Percentiles rank a stretch among this genome's conserved stretches.
Conservation (phyloP, 2,888 invertebrate genomes). For the Eupithecia subfuscata region DNA sequence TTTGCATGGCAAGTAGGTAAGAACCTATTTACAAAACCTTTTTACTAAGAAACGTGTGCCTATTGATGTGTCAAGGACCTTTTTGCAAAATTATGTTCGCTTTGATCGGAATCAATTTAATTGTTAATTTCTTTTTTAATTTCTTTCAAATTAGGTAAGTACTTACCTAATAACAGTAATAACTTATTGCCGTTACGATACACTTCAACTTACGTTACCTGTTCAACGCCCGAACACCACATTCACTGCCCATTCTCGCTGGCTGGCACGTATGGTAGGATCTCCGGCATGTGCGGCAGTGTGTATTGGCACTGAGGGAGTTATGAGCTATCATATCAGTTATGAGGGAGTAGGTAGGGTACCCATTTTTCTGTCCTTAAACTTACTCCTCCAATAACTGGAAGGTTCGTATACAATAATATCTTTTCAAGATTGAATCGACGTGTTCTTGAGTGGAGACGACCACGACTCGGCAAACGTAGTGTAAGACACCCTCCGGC, state of each 20-base stretch:
- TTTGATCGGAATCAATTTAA: background rate
- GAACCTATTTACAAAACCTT: slow-evolving; percentile 48
- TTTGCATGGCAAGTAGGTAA: slow-evolving; percentile 65
- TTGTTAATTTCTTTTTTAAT: background rate
- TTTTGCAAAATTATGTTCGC: background rate
- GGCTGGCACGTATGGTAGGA: background rate
- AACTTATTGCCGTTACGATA: background rate
- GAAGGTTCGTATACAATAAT: background rate
- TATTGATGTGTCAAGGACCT: background rate
- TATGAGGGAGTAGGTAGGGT: background rate
- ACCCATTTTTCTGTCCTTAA: background rate
- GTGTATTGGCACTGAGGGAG: background rate
- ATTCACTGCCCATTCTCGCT: background rate
- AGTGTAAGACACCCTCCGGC: too few relatives aligned
- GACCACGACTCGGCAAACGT: too few relatives aligned
- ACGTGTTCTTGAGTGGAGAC: too few relatives aligned
- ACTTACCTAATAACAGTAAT: too few relatives aligned
- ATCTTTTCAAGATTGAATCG: background rate
- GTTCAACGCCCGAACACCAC: background rate
- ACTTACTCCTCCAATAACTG: background rate
- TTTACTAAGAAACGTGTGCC: slow-evolving; percentile 31
- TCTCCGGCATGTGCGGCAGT: background rate
- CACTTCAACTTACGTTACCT: background rate
- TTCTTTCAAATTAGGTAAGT: background rate
- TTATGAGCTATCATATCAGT: background rate